Evolutionary conservation across 2,797 vertebrate genomes (phyloP), one percentile per base, ranked within the genome.

Genomic region (Mastacembelus armatus): DNA sequence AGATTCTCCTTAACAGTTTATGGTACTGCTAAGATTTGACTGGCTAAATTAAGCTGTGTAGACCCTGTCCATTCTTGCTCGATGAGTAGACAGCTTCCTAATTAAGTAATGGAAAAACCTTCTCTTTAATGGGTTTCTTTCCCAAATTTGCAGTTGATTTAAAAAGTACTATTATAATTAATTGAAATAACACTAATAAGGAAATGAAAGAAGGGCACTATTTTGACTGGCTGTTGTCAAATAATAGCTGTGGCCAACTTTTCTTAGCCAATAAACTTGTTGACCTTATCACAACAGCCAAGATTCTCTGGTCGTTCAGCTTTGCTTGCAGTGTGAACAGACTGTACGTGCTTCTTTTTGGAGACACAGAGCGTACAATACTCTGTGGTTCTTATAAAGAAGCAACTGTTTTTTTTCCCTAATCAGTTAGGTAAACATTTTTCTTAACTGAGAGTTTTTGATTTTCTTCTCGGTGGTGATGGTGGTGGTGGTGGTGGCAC

Each of bases 271-370:
- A 36, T 38, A 44, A 54, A 48, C 54, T 4, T 9, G 10, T 21
- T 36, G 48, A 60, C 32, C 26, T 30, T 11, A 27, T 26, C 45
- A 4, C 18, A 26, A 26, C 48, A 18, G 49, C 52, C 24, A 29
- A 18, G 22, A 26, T 14, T 57, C 24, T 16, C 27, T 18, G 52
- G 27, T 51, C 6, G 32, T 19, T 55, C 19, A 14, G 43, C 67
- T 66, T 42, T 8, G 66, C 64, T 75, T 75, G 80, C 80, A 79
- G 72, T 75, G 85, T 72, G 79, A 71, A 81, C 70, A 62, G 55
- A 55, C 51, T n/a, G 29, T 47, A 6, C 52, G 18, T 47, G 55
- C 19, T 15, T 66, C 5, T 47, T 45, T 18, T 27, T 56, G 42
- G 21, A 42, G 14, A 75, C 18, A 14, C 36, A 45, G n/a, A 38